Base-by-base conservation (phyloP, 2,797 vertebrate genomes). In the Ptychadena robeensis region DNA sequence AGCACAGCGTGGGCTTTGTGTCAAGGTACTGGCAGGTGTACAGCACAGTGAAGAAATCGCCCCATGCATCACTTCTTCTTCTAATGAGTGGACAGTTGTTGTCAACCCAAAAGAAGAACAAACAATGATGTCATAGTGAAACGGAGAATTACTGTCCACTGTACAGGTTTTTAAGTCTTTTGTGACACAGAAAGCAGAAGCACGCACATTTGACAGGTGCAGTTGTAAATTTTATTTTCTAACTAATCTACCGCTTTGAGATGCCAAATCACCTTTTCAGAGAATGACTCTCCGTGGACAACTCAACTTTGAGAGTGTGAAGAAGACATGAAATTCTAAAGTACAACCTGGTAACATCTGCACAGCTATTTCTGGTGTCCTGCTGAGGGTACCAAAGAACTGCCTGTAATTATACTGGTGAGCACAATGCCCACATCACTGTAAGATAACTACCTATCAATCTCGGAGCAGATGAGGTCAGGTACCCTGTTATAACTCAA, bases 1-100 rank as follows among this genome's bases (percentile, higher is more conserved):
- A 15, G 32, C 11, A 63, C 35, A 38, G 73, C 18, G 15, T 22
- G 32, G 22, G 22, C 64, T 68, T 35, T 66, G 28, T 48, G 38
- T 67, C 9, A 10, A 4, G 63, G 14, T 37, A 8, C 48, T 10
- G 30, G 63, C 64, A 78, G 75, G 75, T 57, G 75, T 68, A 78
- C 30, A 44, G 64, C 37, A 68, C 6, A 30, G 32, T 67, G 64
- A 53, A 57, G 38, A 48, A 34, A 53, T 67, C 34, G 3, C 11
- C 7, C 32, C 6, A 67, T 77, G 38, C 44, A 77, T 77, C 38
- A 32, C 63, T 7, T 8, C 15, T 27, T 5, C 2, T n/a, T 38
- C 25, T 53, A 32, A 38, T 11, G 15, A 61, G 15, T 31, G 22
- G 37, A 67, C 63, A 30, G 37, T 48, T 44, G 7, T 77, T 44